Conservation (phyloP, 2,797 vertebrate species). For the Thripadectes ignobilis region DNA sequence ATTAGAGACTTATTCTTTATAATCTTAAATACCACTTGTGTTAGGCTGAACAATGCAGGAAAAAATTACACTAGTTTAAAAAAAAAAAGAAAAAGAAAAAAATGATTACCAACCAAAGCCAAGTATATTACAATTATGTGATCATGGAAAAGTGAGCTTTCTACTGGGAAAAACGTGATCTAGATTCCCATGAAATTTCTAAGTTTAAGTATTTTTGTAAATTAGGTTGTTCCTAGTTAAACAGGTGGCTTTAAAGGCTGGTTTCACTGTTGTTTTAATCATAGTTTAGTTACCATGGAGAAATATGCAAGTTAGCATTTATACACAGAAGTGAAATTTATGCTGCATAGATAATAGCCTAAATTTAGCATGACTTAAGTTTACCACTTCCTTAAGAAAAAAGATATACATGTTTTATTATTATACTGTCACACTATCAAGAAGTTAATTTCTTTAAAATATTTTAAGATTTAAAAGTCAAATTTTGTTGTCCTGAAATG, state of each 20-base stretch:
- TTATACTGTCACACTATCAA: slow-evolving; percentile 71
- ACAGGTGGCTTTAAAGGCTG: slow-evolving; percentile 85
- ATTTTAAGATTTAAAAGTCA: slow-evolving; percentile 61
- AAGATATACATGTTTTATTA: slow-evolving; percentile 74
- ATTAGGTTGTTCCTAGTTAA: slow-evolving; percentile 84
- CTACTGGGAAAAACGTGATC: slow-evolving; percentile 72
- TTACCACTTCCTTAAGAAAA: slow-evolving; percentile 84
- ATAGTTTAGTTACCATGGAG: slow-evolving; percentile 89
- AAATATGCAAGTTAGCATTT: slow-evolving; percentile 87
- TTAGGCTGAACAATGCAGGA: slow-evolving; percentile 76
- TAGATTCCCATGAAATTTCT: slow-evolving; percentile 77
- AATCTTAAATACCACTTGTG: slow-evolving; percentile 79
- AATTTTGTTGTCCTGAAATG: slow-evolving; percentile 42
- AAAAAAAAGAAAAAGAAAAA: slow-evolving; percentile 4
- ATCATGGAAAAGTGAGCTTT: slow-evolving; percentile 76
- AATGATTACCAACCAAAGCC: slow-evolving; percentile 66
- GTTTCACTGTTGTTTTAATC: slow-evolving; percentile 87
- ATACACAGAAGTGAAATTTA: slow-evolving; percentile 88
- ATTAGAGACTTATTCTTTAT: slow-evolving; percentile 80
- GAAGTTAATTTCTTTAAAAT: slow-evolving; percentile 75
- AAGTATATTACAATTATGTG: slow-evolving; percentile 71
- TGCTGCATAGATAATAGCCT: slow-evolving; percentile 87
- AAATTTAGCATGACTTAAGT: slow-evolving; percentile 86
- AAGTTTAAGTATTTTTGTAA: slow-evolving; percentile 82
- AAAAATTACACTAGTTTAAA: slow-evolving; percentile 73